These are phyloP conservation scores for Polypedilum vanderplanki DNA, from an alignment of 1,140 invertebrate genomes.

Conservation along the genomic window DNA sequence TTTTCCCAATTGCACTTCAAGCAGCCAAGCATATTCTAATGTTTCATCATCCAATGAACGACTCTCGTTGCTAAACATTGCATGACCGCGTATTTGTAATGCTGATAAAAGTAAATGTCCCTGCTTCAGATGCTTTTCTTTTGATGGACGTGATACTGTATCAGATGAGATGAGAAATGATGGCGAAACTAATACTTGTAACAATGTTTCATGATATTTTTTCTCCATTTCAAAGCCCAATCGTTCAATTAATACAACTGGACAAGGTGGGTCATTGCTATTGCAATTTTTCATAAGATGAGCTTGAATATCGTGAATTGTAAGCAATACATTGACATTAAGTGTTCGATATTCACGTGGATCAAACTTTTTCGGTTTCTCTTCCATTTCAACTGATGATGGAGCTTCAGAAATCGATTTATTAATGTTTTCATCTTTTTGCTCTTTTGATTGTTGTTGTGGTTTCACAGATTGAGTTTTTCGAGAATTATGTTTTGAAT, in stretches of 20 bases:
- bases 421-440: slow-evolving; percentile 42
- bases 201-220: slow-evolving; percentile 77
- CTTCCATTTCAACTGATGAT: slow-evolving; percentile 46
- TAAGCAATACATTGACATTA: slow-evolving; percentile 87
- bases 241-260: slow-evolving; percentile 80
- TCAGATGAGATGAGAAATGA: slow-evolving; percentile 74
- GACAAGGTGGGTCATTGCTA: slow-evolving; percentile 80
- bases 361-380: slow-evolving; percentile 63
- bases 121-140: slow-evolving; percentile 73
- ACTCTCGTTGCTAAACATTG: slow-evolving; percentile 92
- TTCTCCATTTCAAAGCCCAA: slow-evolving; percentile 97
- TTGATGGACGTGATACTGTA: slow-evolving; percentile 55
- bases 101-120: slow-evolving; percentile 86
- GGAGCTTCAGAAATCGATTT: slow-evolving; percentile 52
- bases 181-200: slow-evolving; percentile 87
- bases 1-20: slow-evolving; percentile 76
- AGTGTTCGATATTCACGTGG: slow-evolving; percentile 78
- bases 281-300: slow-evolving; percentile 86
- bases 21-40: slow-evolving; percentile 92
- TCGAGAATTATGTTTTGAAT: slow-evolving; percentile 35
- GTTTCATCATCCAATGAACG: slow-evolving; percentile 86
- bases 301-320: slow-evolving; percentile 89
- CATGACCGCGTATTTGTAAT: slow-evolving; percentile 87
- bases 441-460: slow-evolving; percentile 29
- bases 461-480: slow-evolving; percentile 34